phyloP scores from a whole-genome alignment of 2,888 invertebrate genomes.

The Eutolmus rufibarbis region DNA sequence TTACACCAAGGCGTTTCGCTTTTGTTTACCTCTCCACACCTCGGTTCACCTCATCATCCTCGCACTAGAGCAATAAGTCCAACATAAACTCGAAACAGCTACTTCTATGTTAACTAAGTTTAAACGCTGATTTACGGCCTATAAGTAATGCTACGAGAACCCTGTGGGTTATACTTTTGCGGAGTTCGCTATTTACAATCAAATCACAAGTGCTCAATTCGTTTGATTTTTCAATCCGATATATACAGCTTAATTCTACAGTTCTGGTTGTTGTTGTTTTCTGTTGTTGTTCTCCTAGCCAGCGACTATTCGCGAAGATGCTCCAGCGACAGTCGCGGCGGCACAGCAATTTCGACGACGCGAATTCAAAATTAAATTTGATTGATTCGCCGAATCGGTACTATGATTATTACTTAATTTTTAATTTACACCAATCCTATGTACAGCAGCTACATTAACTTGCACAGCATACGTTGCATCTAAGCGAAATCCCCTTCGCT shows the following conservation, averaged over 20 bases:
- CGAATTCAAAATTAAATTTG: background rate
- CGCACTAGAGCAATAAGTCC: background rate
- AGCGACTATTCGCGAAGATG: background rate
- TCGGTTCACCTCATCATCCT: background rate
- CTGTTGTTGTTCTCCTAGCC: background rate
- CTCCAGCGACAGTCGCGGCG: background rate
- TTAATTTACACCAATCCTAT: slow-evolving; percentile 14
- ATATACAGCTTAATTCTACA: slow-evolving; percentile 49
- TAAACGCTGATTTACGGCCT: background rate
- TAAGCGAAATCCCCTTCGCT: background rate
- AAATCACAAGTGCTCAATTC: slow-evolving; percentile 54
- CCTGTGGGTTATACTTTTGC: background rate
- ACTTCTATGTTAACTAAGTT: background rate
- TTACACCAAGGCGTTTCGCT: background rate
- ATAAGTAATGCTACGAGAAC: background rate
- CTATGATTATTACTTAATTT: background rate
- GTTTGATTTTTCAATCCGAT: slow-evolving; percentile 47
- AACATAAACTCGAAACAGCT: slow-evolving; percentile 3
- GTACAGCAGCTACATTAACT: background rate
- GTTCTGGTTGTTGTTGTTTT: background rate
- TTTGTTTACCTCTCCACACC: background rate
- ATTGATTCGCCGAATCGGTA: background rate
- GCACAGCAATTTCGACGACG: background rate
- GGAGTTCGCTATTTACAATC: slow-evolving; percentile 50
- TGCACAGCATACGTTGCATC: slow-evolving; percentile 26